These are phyloP conservation scores for Oenanthe melanoleuca DNA, from an alignment of 2,113 vertebrate genomes.

Conservation along the genomic window DNA sequence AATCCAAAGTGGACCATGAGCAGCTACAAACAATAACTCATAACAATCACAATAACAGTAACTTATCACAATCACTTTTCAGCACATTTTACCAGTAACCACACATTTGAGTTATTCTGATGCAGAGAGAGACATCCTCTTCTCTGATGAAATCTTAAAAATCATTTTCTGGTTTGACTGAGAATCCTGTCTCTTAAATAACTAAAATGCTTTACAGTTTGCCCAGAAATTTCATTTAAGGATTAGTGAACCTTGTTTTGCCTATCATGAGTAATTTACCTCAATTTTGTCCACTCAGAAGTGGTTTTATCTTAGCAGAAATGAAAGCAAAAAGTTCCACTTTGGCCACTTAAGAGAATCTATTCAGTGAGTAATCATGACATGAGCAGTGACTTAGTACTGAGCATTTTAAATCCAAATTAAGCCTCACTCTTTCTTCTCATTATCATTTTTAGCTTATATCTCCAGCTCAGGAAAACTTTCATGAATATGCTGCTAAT, in stretches of 20 bases:
- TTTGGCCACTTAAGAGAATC: constrained; percentile 14
- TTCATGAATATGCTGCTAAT: background rate
- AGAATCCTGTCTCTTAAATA: background rate
- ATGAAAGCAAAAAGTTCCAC: constrained; percentile 22
- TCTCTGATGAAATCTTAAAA: background rate
- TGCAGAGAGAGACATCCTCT: background rate
- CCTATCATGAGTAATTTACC: constrained; percentile 25
- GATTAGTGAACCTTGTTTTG: constrained; percentile 44
- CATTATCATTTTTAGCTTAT: constrained; percentile 8
- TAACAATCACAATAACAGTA: no score
- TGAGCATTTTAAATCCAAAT: constrained; percentile 33
- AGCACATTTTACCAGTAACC: background rate
- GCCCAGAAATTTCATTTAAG: constrained; percentile 32
- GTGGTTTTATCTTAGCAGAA: constrained; percentile 12
- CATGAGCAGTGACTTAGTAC: background rate
- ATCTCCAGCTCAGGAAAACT: background rate
- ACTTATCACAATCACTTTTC: background rate
- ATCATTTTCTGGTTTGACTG: background rate
- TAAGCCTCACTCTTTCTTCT: background rate
- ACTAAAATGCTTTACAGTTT: background rate
- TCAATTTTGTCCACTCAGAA: constrained; percentile 14
- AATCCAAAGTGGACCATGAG: background rate
- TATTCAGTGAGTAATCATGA: constrained; percentile 8
- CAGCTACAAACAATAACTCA: background rate
- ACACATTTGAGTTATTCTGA: background rate